Base-by-base conservation (phyloP, 2,888 invertebrate species). In the Chironomus riparius region DNA sequence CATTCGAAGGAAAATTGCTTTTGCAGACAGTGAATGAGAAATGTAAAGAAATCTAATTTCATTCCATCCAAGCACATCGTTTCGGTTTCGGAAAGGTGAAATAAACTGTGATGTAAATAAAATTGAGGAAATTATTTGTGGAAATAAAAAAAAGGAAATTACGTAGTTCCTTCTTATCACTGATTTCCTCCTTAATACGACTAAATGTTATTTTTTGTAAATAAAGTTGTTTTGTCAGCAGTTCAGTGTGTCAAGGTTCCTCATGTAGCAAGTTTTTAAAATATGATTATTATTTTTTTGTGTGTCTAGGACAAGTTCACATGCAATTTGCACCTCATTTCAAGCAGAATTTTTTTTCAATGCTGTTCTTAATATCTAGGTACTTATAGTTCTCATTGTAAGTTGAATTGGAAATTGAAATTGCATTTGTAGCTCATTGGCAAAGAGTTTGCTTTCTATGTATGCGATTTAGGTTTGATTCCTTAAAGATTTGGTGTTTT, bases 241-340 rank as follows among this genome's bases (percentile, higher is more conserved):
- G 65, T 56, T 56, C 56, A 65, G 65, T 65, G 22, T 65, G 65
- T 65, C 65, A 65, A 65, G 65, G 65, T 24, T 21, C 18, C n/a
- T 18, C 15, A 18, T 18, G 56, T n/a, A 56, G n/a, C 56, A 18
- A 7, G 56, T 2, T 56, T 18, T 18, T 50, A n/a, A n/a, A n/a
- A n/a, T 15, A 65, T 65, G 12, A 13, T 50, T 65, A 21, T 65
- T 18, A n/a, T 65, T 65, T 24, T 22, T 24, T 12, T 65, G 13
- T 65, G 13, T 65, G 65, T 38, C 38, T 38, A 65, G 65, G 65
- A 65, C 65, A 65, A 65, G 65, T 65, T 65, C 65, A 65, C 13
- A 38, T 38, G 38, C 38, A 38, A 38, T 38, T 38, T 38, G 7
- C 38, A 38, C 38, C 38, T 38, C 38, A 38, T 10, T 38, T 38